Base-by-base conservation (phyloP, 2,113 vertebrate species). In the Labeo catla region DNA sequence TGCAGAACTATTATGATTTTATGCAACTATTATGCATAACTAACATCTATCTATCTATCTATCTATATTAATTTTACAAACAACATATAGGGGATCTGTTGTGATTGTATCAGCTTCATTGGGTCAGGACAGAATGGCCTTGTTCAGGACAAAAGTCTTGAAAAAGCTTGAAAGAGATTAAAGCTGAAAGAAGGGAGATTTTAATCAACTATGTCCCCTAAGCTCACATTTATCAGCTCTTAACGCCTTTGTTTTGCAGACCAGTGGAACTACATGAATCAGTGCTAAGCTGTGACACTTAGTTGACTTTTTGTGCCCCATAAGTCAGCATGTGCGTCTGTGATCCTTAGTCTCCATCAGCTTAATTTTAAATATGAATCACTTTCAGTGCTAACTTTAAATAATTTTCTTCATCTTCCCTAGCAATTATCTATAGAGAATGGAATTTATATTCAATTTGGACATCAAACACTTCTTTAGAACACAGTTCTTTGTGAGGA, bases 281-380 rank as follows among this genome's bases (percentile, higher is more conserved):
- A 2, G 36, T 59, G 28, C 65, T 83, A 83, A 54, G 65, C 47
- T 15, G 23, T 36, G 49, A 73, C 49, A 39, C 50, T 8, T 3
- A 39, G 73, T 92, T 89, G 91, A 91, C 88, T 84, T 89, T 91
- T 90, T 59, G 23, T 34, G 89, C 86, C 93, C 88, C 89, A 92
- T 90, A 93, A 91, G 83, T 91, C 92, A 93, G 93, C 92, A 87
- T 90, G 89, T 93, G 70, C 93, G 94, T 89, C 76, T 91, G 90
- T 93, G 93, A 91, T 89, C 92, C 94, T 87, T 87, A 88, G 88
- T 87, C 90, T 93, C 81, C 84, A 89, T 89, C 91, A 87, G 91
- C 86, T 82, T 94, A 91, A 94, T 95, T 95, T 94, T 91, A 87
- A 90, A 92, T 89, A 95, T 93, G 91, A 94, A 94, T 95, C 84